phyloP scores from a whole-genome alignment of 37 sponge, comb jelly and placozoan species.

The Aphrocallistes beatrix region DNA sequence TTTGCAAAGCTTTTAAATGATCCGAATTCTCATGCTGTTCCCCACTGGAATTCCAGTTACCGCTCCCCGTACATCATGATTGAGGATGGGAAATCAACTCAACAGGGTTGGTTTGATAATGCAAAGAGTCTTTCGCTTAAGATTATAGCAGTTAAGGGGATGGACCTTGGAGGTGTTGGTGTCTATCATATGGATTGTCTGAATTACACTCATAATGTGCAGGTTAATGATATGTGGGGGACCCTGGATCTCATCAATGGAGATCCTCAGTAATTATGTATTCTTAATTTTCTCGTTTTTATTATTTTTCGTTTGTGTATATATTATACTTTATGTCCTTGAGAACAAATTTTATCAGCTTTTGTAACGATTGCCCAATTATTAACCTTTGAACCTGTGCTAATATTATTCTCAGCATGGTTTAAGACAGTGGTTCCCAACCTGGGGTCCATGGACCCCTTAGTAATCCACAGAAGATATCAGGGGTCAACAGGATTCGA shows the following conservation, averaged over 20 bases:
- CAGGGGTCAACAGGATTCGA: too few species aligned
- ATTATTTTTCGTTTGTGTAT: too few species aligned
- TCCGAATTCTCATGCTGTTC: not conserved
- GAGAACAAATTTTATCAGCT: too few species aligned
- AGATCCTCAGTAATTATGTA: too few species aligned
- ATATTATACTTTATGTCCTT: too few species aligned
- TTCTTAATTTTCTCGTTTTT: too few species aligned
- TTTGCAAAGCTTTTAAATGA: not conserved
- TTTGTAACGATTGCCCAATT: too few species aligned
- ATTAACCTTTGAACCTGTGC: too few species aligned
- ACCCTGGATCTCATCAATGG: constrained; percentile 20
- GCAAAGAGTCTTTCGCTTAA: constrained; percentile 4
- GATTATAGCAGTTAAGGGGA: not conserved
- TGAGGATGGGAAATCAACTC: not conserved
- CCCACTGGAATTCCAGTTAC: constrained; percentile 1
- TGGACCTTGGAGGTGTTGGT: not conserved
- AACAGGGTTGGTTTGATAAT: not conserved
- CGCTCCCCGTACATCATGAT: not conserved
- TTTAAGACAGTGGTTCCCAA: too few species aligned
- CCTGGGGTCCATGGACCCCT: too few species aligned
- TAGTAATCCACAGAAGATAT: too few species aligned
- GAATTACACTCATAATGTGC: not conserved
- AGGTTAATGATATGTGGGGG: not conserved
- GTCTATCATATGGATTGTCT: constrained; percentile 4
- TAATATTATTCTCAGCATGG: too few species aligned